These are phyloP conservation scores for Caradrina clavipalpis DNA, from an alignment of 2,888 invertebrate species.

Conservation along the genomic window DNA sequence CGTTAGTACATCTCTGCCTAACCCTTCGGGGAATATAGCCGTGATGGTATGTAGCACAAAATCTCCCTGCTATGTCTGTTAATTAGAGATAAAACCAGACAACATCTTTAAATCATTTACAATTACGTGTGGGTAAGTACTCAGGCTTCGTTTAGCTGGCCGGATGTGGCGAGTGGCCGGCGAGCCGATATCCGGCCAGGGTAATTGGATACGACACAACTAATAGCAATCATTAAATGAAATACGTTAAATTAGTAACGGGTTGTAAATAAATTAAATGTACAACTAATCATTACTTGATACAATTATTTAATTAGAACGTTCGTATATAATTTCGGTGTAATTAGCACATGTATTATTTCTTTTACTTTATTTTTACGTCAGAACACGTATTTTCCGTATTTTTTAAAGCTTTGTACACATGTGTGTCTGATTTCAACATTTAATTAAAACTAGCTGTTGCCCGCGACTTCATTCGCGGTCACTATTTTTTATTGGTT, in stretches of 20 bases:
- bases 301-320: constrained; percentile 9
- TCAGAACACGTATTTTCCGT: no score
- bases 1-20: no score
- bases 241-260: constrained; percentile 39
- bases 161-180: constrained; percentile 47
- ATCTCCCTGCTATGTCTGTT: neutral
- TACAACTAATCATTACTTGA: constrained; percentile 1
- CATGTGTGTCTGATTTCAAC: constrained; percentile 7
- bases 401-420: neutral
- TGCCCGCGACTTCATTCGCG: no score
- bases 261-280: constrained; percentile 31
- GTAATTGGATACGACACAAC: constrained; percentile 52
- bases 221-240: constrained; percentile 46
- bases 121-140: constrained; percentile 44
- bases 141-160: constrained; percentile 24
- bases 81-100: neutral
- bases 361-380: neutral
- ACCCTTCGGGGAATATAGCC: no score
- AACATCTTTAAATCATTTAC: constrained; percentile 39
- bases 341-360: neutral
- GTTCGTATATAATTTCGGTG: neutral
- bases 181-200: constrained; percentile 53
- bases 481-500: no score
- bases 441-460: constrained; percentile 16
- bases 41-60: no score